These are phyloP conservation scores for Hemiprocne comata DNA, from an alignment of 2,113 vertebrate species.

Conservation along the genomic window DNA sequence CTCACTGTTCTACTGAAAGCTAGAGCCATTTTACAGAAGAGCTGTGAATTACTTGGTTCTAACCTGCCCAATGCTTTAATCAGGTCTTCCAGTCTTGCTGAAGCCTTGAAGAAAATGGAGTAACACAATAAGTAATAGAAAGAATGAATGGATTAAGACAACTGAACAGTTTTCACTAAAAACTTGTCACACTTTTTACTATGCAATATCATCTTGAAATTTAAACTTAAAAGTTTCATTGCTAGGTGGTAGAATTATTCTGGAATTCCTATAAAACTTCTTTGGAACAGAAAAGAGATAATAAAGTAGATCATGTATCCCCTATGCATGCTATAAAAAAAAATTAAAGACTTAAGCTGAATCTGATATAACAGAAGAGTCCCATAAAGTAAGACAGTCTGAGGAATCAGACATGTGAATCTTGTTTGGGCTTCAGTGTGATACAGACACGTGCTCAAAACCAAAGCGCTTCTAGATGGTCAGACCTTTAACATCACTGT, in stretches of 20 bases:
- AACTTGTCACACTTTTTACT: neutral
- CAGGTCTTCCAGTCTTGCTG: conserved; percentile 83
- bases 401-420: neutral
- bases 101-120: conserved; percentile 76
- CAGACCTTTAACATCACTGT: neutral
- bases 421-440: neutral
- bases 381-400: neutral
- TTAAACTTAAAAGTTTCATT: neutral
- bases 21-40: conserved; percentile 87
- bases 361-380: neutral
- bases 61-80: conserved; percentile 80
- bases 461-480: neutral
- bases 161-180: neutral
- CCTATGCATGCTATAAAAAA: neutral
- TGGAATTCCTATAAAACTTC: neutral
- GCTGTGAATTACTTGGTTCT: conserved; percentile 88
- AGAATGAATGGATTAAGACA: neutral
- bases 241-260: neutral
- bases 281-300: neutral
- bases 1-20: conserved; percentile 93
- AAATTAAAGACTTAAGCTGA: neutral
- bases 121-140: neutral
- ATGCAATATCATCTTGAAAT: neutral
- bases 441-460: neutral
- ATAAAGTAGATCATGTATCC: neutral